Percentiles rank a stretch among this genome's conserved stretches.
phyloP scores from a whole-genome alignment of 2,113 vertebrate species.

The Callocephalon fimbriatum region DNA sequence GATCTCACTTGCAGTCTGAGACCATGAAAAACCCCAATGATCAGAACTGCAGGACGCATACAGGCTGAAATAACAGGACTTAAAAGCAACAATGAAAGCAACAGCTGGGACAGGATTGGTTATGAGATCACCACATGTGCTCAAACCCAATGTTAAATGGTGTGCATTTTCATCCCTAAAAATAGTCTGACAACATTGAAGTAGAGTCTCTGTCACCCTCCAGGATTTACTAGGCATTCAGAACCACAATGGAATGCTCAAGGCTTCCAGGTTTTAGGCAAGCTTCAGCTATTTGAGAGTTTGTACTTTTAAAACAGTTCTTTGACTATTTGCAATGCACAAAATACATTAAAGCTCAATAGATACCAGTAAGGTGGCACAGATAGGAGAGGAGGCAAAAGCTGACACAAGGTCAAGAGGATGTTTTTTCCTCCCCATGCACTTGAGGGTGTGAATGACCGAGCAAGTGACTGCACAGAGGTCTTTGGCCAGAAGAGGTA shows the following conservation, averaged over 20 bases:
- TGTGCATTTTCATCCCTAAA: accelerated
- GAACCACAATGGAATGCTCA: background rate
- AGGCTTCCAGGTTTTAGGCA: background rate
- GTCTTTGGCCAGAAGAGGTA: background rate
- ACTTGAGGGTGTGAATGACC: accelerated
- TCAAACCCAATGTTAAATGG: background rate
- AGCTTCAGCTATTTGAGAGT: background rate
- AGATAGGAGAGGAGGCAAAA: background rate
- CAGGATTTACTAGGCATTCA: background rate
- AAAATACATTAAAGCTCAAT: background rate
- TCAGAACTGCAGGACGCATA: background rate
- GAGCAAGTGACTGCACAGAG: accelerated
- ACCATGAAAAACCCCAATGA: accelerated
- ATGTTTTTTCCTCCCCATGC: background rate
- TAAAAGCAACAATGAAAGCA: background rate
- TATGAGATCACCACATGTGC: background rate
- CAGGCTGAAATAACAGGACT: background rate
- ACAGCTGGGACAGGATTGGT: background rate
- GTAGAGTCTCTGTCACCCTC: background rate
- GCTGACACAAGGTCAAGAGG: background rate
- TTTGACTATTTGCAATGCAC: background rate
- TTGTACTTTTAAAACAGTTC: background rate
- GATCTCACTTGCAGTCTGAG: background rate
- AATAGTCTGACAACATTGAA: background rate
- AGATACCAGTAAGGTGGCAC: accelerated